Evolutionary conservation across 2,888 invertebrate species (phyloP), one percentile per base, ranked within the genome.

Genomic region (Hemaris fuciformis): DNA sequence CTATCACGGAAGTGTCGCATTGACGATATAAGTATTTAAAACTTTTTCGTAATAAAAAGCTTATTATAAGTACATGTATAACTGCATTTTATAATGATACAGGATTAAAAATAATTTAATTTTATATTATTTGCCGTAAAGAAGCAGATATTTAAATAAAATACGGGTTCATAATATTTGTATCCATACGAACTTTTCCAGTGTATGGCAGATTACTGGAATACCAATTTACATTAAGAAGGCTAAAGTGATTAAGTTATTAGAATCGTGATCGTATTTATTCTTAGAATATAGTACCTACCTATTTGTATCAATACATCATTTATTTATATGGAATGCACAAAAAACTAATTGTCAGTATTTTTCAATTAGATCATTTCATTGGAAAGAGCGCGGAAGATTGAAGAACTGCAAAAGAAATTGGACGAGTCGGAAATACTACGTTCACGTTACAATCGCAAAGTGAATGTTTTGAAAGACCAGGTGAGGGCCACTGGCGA

Each of bases 391-490:
- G 96, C 96, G 1, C 94, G 97, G 25, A 97, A 97, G 87, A 94
- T 97, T 60, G 97, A 97, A 78, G 97, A 97, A 65, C 88, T 97
- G 2, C 96, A 97, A 70, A 96, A 96, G 80, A 95, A 96, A 68
- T 85, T 97, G 25, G 95, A 96, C 46, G 97, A 97, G 79, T 94
- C 97, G 45, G 97, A 98, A 78, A 93, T 96, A 71, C 88, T 97
- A 31, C 94, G 97, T 59, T 95, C 95, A 1, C 94, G 96, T 43
- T 96, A 95, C 84, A 95, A 94, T 75, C 93, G 96, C 64, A 96
- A 96, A 86, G 94, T 96, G 18, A 93, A 94, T 66, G 87, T 96
- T 31, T 80, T 96, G 60, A 96, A 96, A 79, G 96, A 96, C 66
- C 96, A 96, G 81, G 93, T 96, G 34, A 91, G 95, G 43, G 87